A percentile compares a stretch with the other conserved stretches of the same genome.
phyloP scores from a whole-genome alignment of 2,888 invertebrate genomes.

The Caprella mutica region DNA sequence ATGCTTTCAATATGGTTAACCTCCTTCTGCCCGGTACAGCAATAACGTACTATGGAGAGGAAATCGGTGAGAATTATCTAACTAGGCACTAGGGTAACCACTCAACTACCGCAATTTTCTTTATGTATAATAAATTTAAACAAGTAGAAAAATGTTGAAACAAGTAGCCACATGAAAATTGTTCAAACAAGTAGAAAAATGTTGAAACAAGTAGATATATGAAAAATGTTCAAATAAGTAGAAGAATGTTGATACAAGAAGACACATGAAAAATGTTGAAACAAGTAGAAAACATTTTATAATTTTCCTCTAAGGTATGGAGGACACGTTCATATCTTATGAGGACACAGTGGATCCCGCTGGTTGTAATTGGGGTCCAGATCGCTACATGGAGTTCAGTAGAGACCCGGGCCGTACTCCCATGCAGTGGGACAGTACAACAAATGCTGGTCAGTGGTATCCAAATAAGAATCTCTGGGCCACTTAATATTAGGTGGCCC shows the following conservation, averaged over 20 bases:
- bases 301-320: constrained; percentile 49
- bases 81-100: no score
- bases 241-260: not conserved
- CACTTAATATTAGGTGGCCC: no score
- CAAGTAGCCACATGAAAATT: no score
- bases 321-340: constrained; percentile 18
- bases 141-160: no score
- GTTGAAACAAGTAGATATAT: not conserved
- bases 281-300: no score
- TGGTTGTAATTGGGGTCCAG: constrained; percentile 43
- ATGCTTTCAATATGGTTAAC: constrained; percentile 68
- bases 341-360: constrained; percentile 25
- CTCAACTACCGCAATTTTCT: no score
- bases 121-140: no score
- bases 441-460: constrained; percentile 43
- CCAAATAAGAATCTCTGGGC: no score
- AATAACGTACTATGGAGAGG: constrained; percentile 77
- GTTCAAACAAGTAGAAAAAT: no score
- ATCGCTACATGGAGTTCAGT: constrained; percentile 48
- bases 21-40: constrained; percentile 71
- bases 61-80: constrained; percentile 72
- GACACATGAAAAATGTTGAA: no score
- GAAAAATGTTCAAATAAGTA: not conserved
- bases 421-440: constrained; percentile 59
- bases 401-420: constrained; percentile 66